Percentiles rank a stretch among this genome's conserved stretches.
These are phyloP conservation scores for Meloidogyne hapla DNA, from an alignment of 1,140 invertebrate species.

Conservation along the genomic window DNA sequence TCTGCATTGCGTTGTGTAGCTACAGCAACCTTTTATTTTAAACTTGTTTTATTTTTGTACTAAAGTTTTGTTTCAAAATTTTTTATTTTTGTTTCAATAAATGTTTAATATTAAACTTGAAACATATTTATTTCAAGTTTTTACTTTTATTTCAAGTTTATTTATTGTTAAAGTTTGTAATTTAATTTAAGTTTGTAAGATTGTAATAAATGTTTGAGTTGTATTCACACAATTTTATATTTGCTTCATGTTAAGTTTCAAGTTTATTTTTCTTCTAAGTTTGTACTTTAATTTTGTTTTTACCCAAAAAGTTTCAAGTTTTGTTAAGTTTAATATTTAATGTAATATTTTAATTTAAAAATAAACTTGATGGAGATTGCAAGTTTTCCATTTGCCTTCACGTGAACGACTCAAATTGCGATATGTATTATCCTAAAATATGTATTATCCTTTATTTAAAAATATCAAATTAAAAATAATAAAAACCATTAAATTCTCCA, in stretches of 20 bases:
- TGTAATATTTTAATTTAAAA: neutral
- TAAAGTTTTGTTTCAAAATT: no score
- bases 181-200: no score
- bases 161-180: no score
- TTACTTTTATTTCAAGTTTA: no score
- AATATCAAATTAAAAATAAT: neutral
- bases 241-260: neutral
- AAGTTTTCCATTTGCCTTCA: constrained; percentile 47
- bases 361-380: constrained; percentile 46
- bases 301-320: neutral
- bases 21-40: constrained; percentile 22
- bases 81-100: no score
- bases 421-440: constrained; percentile 32
- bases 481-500: constrained; percentile 47
- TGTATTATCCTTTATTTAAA: no score
- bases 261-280: neutral
- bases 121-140: no score
- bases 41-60: neutral
- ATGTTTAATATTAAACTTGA: no score
- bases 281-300: neutral
- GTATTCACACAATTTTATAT: no score
- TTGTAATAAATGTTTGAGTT: no score
- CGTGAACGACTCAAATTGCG: constrained; percentile 32
- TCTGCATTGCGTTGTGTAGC: constrained; percentile 39
- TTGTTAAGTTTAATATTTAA: neutral